Evolutionary conservation across 2,888 invertebrate species (phyloP).

Genomic region (Epirrhoe tristata): DNA sequence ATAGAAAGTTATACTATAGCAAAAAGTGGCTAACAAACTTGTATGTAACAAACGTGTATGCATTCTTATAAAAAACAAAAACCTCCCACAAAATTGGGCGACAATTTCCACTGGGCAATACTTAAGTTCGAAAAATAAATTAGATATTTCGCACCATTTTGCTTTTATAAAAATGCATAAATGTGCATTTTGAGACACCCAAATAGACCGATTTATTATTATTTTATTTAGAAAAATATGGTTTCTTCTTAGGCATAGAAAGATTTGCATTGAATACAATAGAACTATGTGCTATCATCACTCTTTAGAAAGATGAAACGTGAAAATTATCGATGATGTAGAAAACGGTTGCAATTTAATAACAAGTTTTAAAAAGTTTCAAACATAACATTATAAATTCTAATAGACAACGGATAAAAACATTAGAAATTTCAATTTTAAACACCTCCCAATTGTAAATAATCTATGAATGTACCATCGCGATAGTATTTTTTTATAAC

Average conservation of each 20-base stretch:
- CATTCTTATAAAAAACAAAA: constrained; percentile 64
- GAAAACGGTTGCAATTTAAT: constrained; percentile 40
- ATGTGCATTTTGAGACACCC: constrained; percentile 52
- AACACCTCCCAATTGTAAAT: constrained; percentile 58
- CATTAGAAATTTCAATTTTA: constrained; percentile 47
- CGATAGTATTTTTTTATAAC: constrained; percentile 57
- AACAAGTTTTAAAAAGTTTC: constrained; percentile 55
- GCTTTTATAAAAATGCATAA: constrained; percentile 67
- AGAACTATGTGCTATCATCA: constrained; percentile 57
- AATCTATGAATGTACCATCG: constrained; percentile 61
- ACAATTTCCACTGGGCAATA: constrained; percentile 56
- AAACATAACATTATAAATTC: constrained; percentile 51
- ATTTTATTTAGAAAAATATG: constrained; percentile 75
- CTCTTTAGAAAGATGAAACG: constrained; percentile 49
- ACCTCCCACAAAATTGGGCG: constrained; percentile 52
- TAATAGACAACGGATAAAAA: constrained; percentile 52
- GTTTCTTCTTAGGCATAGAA: constrained; percentile 67
- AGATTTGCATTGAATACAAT: constrained; percentile 65
- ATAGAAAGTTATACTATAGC: constrained; percentile 67
- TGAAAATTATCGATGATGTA: constrained; percentile 46
- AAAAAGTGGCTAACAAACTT: constrained; percentile 64
- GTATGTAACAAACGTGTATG: too few relatives aligned
- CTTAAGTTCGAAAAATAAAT: constrained; percentile 60
- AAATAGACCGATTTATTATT: constrained; percentile 58
- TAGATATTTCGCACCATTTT: constrained; percentile 52